phyloP scores from a whole-genome alignment of 2,113 vertebrate species.

The Telmatochromis brachygnathus region DNA sequence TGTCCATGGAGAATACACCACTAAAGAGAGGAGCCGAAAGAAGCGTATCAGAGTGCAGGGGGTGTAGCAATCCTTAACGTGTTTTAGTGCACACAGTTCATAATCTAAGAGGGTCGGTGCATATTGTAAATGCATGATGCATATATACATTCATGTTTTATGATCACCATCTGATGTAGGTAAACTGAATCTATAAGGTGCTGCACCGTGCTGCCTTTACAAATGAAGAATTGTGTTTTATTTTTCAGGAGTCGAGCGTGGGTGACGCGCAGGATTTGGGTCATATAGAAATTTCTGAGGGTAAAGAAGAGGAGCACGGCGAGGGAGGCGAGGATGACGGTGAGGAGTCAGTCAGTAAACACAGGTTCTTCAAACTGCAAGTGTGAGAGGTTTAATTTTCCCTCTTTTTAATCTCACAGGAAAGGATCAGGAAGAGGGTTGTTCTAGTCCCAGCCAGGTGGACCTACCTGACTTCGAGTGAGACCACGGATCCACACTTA shows the following conservation, averaged over 20 bases:
- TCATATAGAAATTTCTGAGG: slow-evolving; percentile 25
- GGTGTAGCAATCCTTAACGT: not conserved
- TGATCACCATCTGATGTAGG: not conserved
- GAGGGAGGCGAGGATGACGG: slow-evolving; percentile 14
- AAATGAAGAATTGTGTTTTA: not conserved
- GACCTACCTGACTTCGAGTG: slow-evolving; percentile 29
- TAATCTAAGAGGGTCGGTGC: not conserved
- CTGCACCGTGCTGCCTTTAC: not conserved
- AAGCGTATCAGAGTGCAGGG: not conserved
- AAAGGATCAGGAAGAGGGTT: slow-evolving; percentile 24
- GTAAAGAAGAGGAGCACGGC: not conserved
- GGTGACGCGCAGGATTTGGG: slow-evolving; percentile 41
- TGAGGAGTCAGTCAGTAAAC: not conserved
- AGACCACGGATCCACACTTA: not conserved
- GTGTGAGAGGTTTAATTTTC: not conserved
- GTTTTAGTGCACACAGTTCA: not conserved
- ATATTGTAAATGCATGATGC: not conserved
- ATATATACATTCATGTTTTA: not conserved
- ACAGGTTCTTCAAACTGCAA: not conserved
- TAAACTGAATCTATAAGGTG: not conserved
- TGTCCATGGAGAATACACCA: not conserved
- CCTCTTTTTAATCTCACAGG: slow-evolving; percentile 15
- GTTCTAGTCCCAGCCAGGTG: slow-evolving; percentile 21
- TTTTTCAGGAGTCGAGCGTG: slow-evolving; percentile 37
- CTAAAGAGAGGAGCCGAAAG: not conserved